Evolutionary conservation across 2,113 vertebrate genomes (phyloP).

Genomic region (Channa maculata): DNA sequence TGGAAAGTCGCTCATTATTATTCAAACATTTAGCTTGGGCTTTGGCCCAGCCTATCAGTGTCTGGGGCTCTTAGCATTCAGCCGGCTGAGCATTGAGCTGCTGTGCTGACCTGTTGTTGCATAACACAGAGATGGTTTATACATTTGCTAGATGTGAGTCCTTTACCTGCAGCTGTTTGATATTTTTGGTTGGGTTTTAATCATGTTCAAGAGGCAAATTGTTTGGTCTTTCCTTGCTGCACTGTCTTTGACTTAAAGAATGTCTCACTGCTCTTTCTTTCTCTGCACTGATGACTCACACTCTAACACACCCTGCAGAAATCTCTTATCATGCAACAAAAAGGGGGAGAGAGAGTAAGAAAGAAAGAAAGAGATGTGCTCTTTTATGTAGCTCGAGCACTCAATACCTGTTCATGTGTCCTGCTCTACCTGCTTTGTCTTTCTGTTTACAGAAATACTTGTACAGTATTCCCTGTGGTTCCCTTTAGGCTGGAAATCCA

Average conservation of each 20-base stretch:
- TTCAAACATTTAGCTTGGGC: slow-evolving; percentile 38
- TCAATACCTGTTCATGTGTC: slow-evolving; percentile 58
- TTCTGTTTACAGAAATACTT: slow-evolving; percentile 57
- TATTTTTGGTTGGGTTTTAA: slow-evolving; percentile 24
- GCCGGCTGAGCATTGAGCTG: background rate
- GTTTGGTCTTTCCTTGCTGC: slow-evolving; percentile 67
- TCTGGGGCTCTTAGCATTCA: slow-evolving; percentile 29
- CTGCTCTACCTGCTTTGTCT: slow-evolving; percentile 52
- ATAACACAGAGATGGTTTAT: slow-evolving; percentile 28
- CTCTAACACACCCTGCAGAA: slow-evolving; percentile 81
- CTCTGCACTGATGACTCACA: slow-evolving; percentile 83
- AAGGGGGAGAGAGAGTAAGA: slow-evolving; percentile 26
- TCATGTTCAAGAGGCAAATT: slow-evolving; percentile 24
- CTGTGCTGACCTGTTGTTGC: slow-evolving; percentile 41
- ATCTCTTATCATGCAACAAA: slow-evolving; percentile 66
- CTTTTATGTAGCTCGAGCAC: slow-evolving; percentile 46
- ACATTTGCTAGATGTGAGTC: slow-evolving; percentile 10
- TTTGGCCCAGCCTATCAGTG: slow-evolving; percentile 3
- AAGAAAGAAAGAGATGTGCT: slow-evolving; percentile 30
- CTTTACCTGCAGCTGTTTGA: slow-evolving; percentile 33
- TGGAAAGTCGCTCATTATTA: slow-evolving; percentile 55
- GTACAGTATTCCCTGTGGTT: slow-evolving; percentile 49
- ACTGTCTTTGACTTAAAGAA: slow-evolving; percentile 73
- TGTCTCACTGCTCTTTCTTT: slow-evolving; percentile 66
- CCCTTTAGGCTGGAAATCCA: slow-evolving; percentile 40